A percentile compares a stretch with the other conserved stretches of the same genome.
Conservation (phyloP, 2,888 invertebrate species). For the Agapetus fuscipes region DNA sequence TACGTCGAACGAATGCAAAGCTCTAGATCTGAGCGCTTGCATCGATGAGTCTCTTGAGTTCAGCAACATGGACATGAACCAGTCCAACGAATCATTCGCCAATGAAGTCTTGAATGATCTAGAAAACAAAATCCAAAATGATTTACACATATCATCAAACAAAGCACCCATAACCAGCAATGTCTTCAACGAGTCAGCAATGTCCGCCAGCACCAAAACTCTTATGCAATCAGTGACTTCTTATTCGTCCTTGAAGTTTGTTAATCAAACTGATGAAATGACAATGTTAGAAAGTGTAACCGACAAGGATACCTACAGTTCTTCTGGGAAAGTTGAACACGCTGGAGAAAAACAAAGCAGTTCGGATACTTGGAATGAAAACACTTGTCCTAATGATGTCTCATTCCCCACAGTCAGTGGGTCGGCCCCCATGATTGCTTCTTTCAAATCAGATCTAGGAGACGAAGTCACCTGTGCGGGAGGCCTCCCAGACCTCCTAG, state of each 20-base stretch:
- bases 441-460: slow-evolving; percentile 52
- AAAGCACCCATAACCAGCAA: not conserved
- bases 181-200: not conserved
- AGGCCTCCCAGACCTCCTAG: slow-evolving; percentile 36
- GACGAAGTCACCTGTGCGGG: slow-evolving; percentile 28
- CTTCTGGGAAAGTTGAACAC: slow-evolving; percentile 6
- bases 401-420: slow-evolving; percentile 76
- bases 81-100: slow-evolving; percentile 43
- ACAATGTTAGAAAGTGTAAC: slow-evolving; percentile 24
- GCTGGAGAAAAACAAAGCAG: slow-evolving; percentile 21
- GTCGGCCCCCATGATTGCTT: slow-evolving; percentile 60
- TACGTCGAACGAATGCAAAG: slow-evolving; percentile 40
- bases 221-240: slow-evolving; percentile 5
- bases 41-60: slow-evolving; percentile 35
- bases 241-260: slow-evolving; percentile 11
- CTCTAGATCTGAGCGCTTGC: slow-evolving; percentile 29
- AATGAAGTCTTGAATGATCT: not conserved
- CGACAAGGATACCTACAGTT: slow-evolving; percentile 24
- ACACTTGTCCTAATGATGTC: slow-evolving; percentile 66
- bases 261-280: slow-evolving; percentile 32
- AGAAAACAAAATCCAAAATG: slow-evolving; percentile 9
- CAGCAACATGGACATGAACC: slow-evolving; percentile 32
- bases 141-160: no score
- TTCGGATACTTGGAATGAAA: slow-evolving; percentile 73
- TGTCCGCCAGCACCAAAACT: slow-evolving; percentile 7